A percentile compares a stretch with the other conserved stretches of the same genome.
These are phyloP conservation scores for Dynastes maya DNA, from an alignment of 2,888 invertebrate genomes.

Conservation along the genomic window DNA sequence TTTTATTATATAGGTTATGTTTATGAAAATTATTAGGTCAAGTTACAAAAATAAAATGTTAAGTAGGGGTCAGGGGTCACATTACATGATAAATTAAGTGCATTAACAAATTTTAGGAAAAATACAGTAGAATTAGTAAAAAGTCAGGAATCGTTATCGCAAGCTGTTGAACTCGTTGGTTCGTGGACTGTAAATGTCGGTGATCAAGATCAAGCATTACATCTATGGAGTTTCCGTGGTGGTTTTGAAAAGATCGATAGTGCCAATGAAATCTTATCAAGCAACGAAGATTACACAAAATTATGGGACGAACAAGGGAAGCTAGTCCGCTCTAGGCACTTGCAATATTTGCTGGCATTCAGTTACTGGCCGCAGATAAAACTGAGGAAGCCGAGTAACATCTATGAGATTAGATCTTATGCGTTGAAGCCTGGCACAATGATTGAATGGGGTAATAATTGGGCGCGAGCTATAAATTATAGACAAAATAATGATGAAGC, in stretches of 20 bases:
- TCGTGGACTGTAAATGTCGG: constrained; percentile 98
- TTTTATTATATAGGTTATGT: constrained; percentile 42
- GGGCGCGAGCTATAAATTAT: constrained; percentile 95
- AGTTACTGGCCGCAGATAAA: constrained; percentile 96
- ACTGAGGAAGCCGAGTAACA: constrained; percentile 78
- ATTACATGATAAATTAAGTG: constrained; percentile 10
- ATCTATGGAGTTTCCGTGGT: constrained; percentile 95
- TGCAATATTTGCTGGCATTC: constrained; percentile 95
- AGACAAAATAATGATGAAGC: constrained; percentile 94
- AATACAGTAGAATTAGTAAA: constrained; percentile 84
- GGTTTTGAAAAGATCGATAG: constrained; percentile 92
- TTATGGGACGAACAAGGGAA: constrained; percentile 85
- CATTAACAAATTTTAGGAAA: constrained; percentile 74
- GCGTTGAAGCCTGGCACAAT: constrained; percentile 98
- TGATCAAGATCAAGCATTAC: constrained; percentile 97
- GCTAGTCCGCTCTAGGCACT: constrained; percentile 87
- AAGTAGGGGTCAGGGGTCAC: constrained; percentile 9
- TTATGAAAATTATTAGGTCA: constrained; percentile 11
- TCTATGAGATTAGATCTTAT: constrained; percentile 93
- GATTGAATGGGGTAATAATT: constrained; percentile 99
- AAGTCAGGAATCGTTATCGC: constrained; percentile 77
- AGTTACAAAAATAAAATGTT: neutral
- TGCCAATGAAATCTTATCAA: constrained; percentile 79
- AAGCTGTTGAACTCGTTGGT: constrained; percentile 89
- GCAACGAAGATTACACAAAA: constrained; percentile 80